phyloP scores from a whole-genome alignment of 2,888 invertebrate species.

The Iselma pallidipennis region DNA sequence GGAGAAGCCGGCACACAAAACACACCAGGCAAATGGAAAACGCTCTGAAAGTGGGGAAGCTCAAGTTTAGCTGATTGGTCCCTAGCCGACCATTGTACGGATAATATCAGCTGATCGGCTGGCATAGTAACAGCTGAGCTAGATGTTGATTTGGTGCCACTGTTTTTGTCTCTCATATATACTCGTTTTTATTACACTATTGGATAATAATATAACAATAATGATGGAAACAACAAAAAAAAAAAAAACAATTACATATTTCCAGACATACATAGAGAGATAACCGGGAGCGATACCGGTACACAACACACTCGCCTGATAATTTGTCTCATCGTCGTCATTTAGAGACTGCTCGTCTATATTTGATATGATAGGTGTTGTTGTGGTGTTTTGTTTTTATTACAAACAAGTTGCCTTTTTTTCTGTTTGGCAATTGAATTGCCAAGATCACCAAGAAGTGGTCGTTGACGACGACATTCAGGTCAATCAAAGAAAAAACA shows the following conservation, averaged over 20 bases:
- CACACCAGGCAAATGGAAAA: conserved; percentile 4
- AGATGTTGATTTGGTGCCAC: conserved; percentile 2
- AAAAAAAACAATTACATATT: background rate
- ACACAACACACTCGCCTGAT: background rate
- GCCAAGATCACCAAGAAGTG: background rate
- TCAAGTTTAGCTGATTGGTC: conserved; percentile 33
- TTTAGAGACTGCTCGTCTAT: background rate
- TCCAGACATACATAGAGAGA: background rate
- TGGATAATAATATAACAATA: background rate
- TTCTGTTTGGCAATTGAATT: background rate
- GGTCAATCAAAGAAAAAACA: background rate
- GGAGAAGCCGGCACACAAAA: conserved; percentile 20
- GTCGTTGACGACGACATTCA: background rate
- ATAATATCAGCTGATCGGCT: conserved; percentile 40
- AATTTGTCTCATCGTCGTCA: background rate
- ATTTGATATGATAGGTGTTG: too few relatives aligned
- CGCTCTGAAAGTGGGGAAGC: conserved; percentile 16
- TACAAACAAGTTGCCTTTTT: background rate
- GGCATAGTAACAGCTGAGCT: conserved; percentile 29
- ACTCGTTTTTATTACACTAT: background rate
- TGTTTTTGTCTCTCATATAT: background rate
- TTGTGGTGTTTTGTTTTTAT: background rate
- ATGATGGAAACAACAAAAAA: background rate
- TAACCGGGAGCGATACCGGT: background rate
- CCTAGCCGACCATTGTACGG: conserved; percentile 32